Percentiles rank a stretch among this genome's conserved stretches.
Evolutionary conservation across 1,140 invertebrate species (phyloP).

Genomic region (Plutomurus gul): DNA sequence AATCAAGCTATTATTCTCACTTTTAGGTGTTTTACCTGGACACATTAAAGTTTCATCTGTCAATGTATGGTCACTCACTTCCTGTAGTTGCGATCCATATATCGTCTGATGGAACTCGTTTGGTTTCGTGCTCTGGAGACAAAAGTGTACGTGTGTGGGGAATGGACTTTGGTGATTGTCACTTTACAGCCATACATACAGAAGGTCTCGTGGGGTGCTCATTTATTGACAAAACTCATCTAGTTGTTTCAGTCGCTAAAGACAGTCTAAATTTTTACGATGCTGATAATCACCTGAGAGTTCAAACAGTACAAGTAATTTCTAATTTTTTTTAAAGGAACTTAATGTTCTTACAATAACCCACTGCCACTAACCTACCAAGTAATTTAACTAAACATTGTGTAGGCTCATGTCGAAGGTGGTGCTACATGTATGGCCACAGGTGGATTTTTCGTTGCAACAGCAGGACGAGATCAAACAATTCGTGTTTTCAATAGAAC

Average conservation of each 20-base stretch:
- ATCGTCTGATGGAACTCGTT: conserved; percentile 83
- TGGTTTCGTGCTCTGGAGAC: conserved; percentile 93
- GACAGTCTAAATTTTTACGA: conserved; percentile 78
- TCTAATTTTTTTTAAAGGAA: background rate
- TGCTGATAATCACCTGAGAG: conserved; percentile 88
- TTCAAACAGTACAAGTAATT: conserved; percentile 82
- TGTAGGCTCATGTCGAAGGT: conserved; percentile 49
- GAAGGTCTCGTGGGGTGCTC: conserved; percentile 47
- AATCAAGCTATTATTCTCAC: background rate
- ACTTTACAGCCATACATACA: conserved; percentile 70
- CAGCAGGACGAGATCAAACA: conserved; percentile 86
- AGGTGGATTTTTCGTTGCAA: conserved; percentile 78
- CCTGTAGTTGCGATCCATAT: conserved; percentile 94
- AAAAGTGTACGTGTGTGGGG: conserved; percentile 98
- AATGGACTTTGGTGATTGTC: conserved; percentile 97
- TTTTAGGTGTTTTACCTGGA: conserved; percentile 75
- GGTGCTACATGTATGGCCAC: conserved; percentile 58
- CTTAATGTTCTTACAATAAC: background rate
- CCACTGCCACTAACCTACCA: too few species aligned
- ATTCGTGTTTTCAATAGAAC: conserved; percentile 85
- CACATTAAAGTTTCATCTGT: conserved; percentile 61
- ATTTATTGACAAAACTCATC: conserved; percentile 50
- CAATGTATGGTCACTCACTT: conserved; percentile 94
- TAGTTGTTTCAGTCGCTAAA: conserved; percentile 49
- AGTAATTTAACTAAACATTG: background rate